Base-by-base conservation (phyloP, 2,888 invertebrate genomes). In the Campaea margaritaria region DNA sequence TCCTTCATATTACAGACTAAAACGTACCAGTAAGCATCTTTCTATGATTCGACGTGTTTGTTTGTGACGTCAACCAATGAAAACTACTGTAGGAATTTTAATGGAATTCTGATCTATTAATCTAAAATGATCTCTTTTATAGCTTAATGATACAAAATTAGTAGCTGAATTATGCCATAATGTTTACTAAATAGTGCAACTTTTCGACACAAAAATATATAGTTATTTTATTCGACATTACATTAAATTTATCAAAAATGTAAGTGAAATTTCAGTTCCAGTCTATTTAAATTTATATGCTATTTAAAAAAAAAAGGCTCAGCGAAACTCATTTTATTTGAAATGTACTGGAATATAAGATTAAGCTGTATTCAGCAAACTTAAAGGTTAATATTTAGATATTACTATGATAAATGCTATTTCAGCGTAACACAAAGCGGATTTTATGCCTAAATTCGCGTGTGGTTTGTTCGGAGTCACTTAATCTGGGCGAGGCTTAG, bases 401-500 rank as follows among this genome's bases (percentile, higher is more conserved):
- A 68, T 62, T 65, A 63, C 67, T 72, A 61, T 70, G 62, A 69
- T 68, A 76, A 77, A 78, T 70, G 66, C 66, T 62, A 71, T 74
- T 75, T 70, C 55, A 67, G 59, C 58, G 65, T 65, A 62, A 54
- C 63, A 79, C 75, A 78, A 77, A 78, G 75, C 73, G 72, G 72
- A 73, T 67, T 76, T 73, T 75, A 70, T 75, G 72, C 67, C 73
- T 78, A 77, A 78, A 81, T 80, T 83, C 78, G 71, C 80, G 75
- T 81, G 83, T 79, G 84, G 84, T 83, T 81, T 78, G 74, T 69
- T 69, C 69, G 64, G 72, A 78, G 77, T 72, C 74, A 71, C 74
- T 75, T 84, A 86, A 86, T 85, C 85, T 81, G 78, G 75, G 69
- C 64, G 67, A 74, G 74, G 81, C 81, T 86, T 81, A 85, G 78